These are phyloP conservation scores for Apodemus speciosus DNA, from an alignment of 2,113 vertebrate species.

Conservation along the genomic window DNA sequence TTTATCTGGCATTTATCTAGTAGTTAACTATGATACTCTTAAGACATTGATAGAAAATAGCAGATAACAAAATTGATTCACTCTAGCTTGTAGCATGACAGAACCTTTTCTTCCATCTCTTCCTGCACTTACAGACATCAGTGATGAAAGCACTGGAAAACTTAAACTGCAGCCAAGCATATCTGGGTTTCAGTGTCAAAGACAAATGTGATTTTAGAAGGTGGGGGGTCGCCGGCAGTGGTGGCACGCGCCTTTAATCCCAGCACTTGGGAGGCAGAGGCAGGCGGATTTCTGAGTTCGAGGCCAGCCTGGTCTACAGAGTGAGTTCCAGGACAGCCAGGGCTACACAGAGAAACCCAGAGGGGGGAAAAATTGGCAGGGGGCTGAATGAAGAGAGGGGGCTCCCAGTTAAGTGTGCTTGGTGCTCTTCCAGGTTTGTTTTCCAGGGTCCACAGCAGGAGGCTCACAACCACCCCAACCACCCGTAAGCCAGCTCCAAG, in stretches of 20 bases:
- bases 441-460: neutral
- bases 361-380: neutral
- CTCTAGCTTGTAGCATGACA: constrained; percentile 30
- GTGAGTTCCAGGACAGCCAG: too few relatives aligned
- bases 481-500: neutral
- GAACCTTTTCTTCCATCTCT: constrained; percentile 13
- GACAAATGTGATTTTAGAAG: constrained; percentile 37
- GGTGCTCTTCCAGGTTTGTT: neutral
- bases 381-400: too few relatives aligned
- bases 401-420: neutral
- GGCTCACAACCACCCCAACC: neutral
- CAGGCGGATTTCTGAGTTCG: too few relatives aligned
- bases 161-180: constrained; percentile 18
- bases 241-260: too few relatives aligned
- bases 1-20: neutral
- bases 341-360: too few relatives aligned
- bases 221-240: neutral
- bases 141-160: constrained; percentile 44
- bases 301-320: too few relatives aligned
- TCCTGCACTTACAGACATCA: constrained; percentile 44
- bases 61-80: constrained; percentile 15
- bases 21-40: neutral
- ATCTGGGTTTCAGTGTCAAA: constrained; percentile 45
- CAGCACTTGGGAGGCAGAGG: too few relatives aligned
- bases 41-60: constrained; percentile 44